A percentile compares a stretch with the other conserved stretches of the same genome.
phyloP scores from a whole-genome alignment of 1,140 invertebrate genomes.

The Drosophila mojavensis region DNA sequence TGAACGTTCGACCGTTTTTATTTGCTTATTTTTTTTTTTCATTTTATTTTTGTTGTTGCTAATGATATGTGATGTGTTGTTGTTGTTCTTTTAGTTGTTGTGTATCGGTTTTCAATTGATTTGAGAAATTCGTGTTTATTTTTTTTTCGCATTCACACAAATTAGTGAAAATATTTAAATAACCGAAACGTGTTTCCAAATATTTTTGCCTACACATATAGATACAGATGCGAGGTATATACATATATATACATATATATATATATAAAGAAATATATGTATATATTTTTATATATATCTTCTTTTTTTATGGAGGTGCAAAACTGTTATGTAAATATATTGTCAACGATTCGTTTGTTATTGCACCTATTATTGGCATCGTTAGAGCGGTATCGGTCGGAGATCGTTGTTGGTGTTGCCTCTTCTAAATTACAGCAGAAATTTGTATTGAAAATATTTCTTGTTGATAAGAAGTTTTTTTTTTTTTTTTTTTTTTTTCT shows the following conservation, averaged over 20 bases:
- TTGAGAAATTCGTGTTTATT: slow-evolving; percentile 48
- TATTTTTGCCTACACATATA: slow-evolving; percentile 2
- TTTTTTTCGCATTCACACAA: slow-evolving; percentile 43
- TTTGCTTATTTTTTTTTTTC: slow-evolving; percentile 7
- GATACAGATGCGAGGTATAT: neutral
- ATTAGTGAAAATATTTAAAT: slow-evolving; percentile 78
- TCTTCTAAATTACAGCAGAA: too few relatives aligned
- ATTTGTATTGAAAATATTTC: too few relatives aligned
- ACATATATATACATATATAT: neutral
- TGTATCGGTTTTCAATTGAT: slow-evolving; percentile 57
- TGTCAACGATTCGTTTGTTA: slow-evolving; percentile 34
- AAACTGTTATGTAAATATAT: slow-evolving; percentile 62
- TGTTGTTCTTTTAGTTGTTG: slow-evolving; percentile 29
- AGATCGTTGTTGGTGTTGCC: neutral
- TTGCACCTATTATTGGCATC: slow-evolving; percentile 35
- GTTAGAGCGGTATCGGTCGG: neutral
- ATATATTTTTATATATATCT: neutral
- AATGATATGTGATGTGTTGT: slow-evolving; percentile 47
- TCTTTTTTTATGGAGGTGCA: slow-evolving; percentile 32
- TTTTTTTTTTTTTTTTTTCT: too few relatives aligned
- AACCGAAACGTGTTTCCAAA: slow-evolving; percentile 71
- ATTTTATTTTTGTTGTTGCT: slow-evolving; percentile 38
- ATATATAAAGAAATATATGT: neutral
- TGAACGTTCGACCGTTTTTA: slow-evolving; percentile 31
- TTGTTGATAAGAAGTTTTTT: too few relatives aligned